Evolutionary conservation across 2,888 invertebrate genomes (phyloP).

Genomic region (Scaptomyza reducta): DNA sequence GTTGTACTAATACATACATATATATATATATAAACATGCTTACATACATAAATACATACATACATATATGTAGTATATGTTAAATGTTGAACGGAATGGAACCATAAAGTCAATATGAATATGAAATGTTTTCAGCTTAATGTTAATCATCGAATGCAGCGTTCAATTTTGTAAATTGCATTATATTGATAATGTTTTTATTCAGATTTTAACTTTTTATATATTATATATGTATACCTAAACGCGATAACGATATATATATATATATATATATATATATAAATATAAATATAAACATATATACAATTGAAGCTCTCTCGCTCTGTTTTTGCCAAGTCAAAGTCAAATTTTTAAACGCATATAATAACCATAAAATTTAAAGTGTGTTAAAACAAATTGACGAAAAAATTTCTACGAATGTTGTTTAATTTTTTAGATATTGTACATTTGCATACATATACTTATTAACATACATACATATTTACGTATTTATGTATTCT

Average conservation of each 20-base stretch:
- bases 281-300: slow-evolving; percentile 16
- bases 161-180: slow-evolving; percentile 43
- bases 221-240: slow-evolving; percentile 27
- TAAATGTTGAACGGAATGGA: slow-evolving; percentile 49
- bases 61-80: slow-evolving; percentile 38
- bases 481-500: slow-evolving; percentile 20
- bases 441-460: slow-evolving; percentile 40
- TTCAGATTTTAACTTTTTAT: slow-evolving; percentile 54
- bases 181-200: slow-evolving; percentile 46
- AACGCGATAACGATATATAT: slow-evolving; percentile 17
- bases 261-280: slow-evolving; percentile 8
- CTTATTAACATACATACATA: slow-evolving; percentile 5
- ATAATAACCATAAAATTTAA: slow-evolving; percentile 28
- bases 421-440: slow-evolving; percentile 63
- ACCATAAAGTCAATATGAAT: slow-evolving; percentile 61
- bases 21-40: slow-evolving; percentile 12
- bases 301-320: slow-evolving; percentile 61
- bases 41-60: slow-evolving; percentile 22
- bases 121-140: slow-evolving; percentile 62
- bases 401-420: slow-evolving; percentile 57
- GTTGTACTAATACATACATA: slow-evolving; percentile 41
- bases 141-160: slow-evolving; percentile 46
- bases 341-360: slow-evolving; percentile 52
- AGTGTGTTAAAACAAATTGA: slow-evolving; percentile 53
- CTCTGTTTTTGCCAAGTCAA: slow-evolving; percentile 56